Evolutionary conservation across 2,888 invertebrate species (phyloP), one percentile per base, ranked within the genome.

Genomic region (Geotrupes spiniger): DNA sequence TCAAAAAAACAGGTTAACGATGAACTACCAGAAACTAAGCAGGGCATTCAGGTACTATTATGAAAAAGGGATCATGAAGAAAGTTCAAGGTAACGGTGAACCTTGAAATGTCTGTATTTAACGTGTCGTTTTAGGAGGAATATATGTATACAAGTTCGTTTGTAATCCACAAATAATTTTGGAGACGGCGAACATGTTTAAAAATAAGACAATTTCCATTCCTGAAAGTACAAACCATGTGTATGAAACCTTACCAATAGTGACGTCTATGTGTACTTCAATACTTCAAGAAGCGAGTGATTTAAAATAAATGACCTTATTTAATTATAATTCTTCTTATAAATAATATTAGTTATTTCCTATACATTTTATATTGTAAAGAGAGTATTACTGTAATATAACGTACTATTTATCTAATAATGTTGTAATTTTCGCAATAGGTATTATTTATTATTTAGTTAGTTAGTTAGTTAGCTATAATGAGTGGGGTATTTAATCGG

Each of bases 61-160:
- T 70, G 95, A 96, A 72, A 95, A 95, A 70, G 95, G 95, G 10
- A 96, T 96, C 64, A 95, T 96, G 94, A 94, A 95, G 74, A 96
- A 96, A 73, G 95, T 95, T 0, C 90, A 92, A 46, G 92, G 89
- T 80, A 72, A 25, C n/a, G n/a, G 12, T 38, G 12, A 15, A 2
- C 16, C 10, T 37, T 37, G 6, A 12, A 15, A 2, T 36, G 14
- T 37, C 16, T 12, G 15, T n/a, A n/a, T n/a, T n/a, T n/a, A n/a
- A n/a, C n/a, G n/a, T n/a, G 9, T 27, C 27, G 9, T 8, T 70
- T 15, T 72, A 84, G 91, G 95, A 0, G 95, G 95, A 69, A 82
- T 94, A 61, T 95, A 95, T 75, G 95, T 95, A 8, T 95, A 95
- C 77, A 92, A 93, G 69, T 95, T 95, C 70, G 94, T 95, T 1